Percentiles rank a stretch among this genome's conserved stretches.
Evolutionary conservation across 2,113 vertebrate species (phyloP).

Genomic region (Otolemur garnettii): DNA sequence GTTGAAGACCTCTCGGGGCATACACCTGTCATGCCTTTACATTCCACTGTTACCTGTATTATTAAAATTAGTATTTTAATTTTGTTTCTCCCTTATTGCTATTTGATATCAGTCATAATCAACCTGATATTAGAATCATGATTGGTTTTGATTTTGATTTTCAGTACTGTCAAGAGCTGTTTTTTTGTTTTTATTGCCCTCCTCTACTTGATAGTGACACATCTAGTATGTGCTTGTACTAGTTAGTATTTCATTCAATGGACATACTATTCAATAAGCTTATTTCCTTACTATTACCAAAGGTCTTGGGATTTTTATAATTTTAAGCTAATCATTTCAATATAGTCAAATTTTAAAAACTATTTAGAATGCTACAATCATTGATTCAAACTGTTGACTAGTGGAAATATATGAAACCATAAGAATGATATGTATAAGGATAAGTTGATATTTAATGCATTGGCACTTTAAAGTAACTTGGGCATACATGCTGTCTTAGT

Average conservation of each 20-base stretch:
- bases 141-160: constrained; percentile 69
- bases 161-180: constrained; percentile 41
- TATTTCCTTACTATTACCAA: constrained; percentile 56
- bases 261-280: constrained; percentile 36
- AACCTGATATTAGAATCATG: constrained; percentile 51
- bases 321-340: constrained; percentile 65
- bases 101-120: constrained; percentile 42
- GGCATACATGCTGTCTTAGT: constrained; percentile 26
- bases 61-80: constrained; percentile 77
- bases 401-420: constrained; percentile 32
- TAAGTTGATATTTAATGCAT: constrained; percentile 63
- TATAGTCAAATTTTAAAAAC: constrained; percentile 46
- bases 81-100: constrained; percentile 73
- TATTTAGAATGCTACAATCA: constrained; percentile 63
- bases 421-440: constrained; percentile 60
- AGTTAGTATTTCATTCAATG: constrained; percentile 59
- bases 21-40: constrained; percentile 57
- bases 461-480: constrained; percentile 63
- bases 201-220: constrained; percentile 32
- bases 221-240: constrained; percentile 52
- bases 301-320: constrained; percentile 58
- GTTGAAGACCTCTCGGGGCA: constrained; percentile 50
- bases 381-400: constrained; percentile 49
- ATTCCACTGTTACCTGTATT: constrained; percentile 42
- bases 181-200: constrained; percentile 52